Percentiles rank a stretch among this genome's conserved stretches.
phyloP scores from a whole-genome alignment of 2,113 vertebrate species.

The Dicaeum eximium region DNA sequence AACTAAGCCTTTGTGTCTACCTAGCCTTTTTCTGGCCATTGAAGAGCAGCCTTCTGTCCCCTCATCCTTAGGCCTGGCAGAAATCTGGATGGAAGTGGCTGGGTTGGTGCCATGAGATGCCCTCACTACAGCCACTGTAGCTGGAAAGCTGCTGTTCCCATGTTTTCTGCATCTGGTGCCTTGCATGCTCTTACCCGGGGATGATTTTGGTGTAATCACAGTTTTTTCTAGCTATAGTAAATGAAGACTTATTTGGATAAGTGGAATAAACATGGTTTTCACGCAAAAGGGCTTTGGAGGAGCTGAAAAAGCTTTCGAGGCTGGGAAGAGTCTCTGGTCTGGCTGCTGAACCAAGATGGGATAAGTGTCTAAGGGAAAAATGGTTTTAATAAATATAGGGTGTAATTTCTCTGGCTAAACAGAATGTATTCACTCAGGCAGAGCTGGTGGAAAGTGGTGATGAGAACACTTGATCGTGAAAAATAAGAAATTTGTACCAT shows the following conservation, averaged over 20 bases:
- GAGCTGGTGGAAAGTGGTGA: background rate
- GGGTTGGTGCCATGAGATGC: background rate
- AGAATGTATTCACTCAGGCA: background rate
- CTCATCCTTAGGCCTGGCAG: background rate
- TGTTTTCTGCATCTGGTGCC: background rate
- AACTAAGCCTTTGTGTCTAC: background rate
- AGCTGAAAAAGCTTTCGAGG: background rate
- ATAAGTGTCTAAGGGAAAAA: background rate
- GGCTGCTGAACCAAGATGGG: background rate
- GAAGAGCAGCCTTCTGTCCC: background rate
- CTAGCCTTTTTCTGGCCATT: background rate
- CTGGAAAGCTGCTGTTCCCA: background rate
- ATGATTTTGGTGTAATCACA: background rate
- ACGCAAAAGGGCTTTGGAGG: background rate
- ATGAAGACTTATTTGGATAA: background rate
- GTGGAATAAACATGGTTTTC: background rate
- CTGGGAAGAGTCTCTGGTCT: background rate
- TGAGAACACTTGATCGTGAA: background rate
- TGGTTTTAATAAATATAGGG: background rate
- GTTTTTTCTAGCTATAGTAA: background rate
- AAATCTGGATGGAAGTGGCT: background rate
- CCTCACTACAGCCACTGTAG: background rate
- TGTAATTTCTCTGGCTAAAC: background rate
- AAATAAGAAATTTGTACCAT: background rate
- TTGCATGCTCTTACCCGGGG: background rate